Evolutionary conservation across 2,113 vertebrate genomes (phyloP), one percentile per base, ranked within the genome.

Genomic region (Penelope pileata): DNA sequence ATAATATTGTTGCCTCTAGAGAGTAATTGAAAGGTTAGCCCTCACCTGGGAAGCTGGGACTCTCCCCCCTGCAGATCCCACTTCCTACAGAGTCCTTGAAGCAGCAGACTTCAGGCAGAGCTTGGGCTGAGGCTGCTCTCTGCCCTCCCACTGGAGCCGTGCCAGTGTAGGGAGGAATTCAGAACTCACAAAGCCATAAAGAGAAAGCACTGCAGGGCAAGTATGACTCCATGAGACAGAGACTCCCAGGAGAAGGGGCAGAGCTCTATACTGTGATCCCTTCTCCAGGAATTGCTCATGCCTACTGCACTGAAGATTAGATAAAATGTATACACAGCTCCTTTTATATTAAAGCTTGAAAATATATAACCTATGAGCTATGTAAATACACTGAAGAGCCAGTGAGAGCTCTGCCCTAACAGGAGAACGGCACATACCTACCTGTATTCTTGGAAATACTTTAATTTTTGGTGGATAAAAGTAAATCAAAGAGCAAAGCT

Each of bases 341-440:
- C 36, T 93, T 89, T 81, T 58, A 93, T 36, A 76, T 24, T 14
- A 42, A 83, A 89, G 60, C 60, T 51, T 78, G 51, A 83, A 89
- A 94, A 88, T 30, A 91, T 23, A 79, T 86, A 58, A 58, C 82
- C 72, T 88, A 79, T 43, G 76, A 94, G 90, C 75, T 83, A 69
- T 53, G 68, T 58, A 91, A 96, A 91, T 67, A 93, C 19, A 66
- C 42, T n/a, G 69, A 36, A 38, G 80, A 86, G 92, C 68, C 88
- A 92, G 83, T 63, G 51, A 91, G 92, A 96, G 90, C 89, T 95
- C 87, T 96, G 94, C 60, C 83, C 92, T 91, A 92, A 96, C 95
- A 97, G 85, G 92, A 94, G 88, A 92, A 73, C 66, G 64, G 82
- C 86, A 54, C 36, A 69, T 64, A 78, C 83, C 92, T 97, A 86